Percentiles rank a stretch among this genome's conserved stretches.
phyloP scores from a whole-genome alignment of 92 coral and sea anemone genomes.

The Phymanthus crucifer region DNA sequence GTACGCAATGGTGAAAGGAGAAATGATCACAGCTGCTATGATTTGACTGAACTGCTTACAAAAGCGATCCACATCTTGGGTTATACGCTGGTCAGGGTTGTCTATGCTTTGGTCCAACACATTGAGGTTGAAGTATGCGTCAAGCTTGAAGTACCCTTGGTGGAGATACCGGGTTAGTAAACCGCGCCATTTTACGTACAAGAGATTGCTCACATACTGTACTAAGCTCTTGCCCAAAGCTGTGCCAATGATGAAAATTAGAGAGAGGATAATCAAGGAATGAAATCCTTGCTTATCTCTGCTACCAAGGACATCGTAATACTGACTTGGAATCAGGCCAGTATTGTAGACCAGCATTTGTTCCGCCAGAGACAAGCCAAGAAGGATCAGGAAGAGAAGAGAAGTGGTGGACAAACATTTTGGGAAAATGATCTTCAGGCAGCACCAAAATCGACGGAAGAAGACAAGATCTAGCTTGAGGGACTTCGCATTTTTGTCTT shows the following conservation, averaged over 20 bases:
- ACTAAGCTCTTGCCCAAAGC: conserved; percentile 76
- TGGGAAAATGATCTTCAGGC: conserved; percentile 81
- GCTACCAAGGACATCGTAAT: conserved; percentile 76
- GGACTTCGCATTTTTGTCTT: conserved; percentile 7
- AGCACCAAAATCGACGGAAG: conserved; percentile 74
- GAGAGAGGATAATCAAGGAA: conserved; percentile 59
- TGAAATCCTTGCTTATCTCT: conserved; percentile 69
- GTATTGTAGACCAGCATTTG: conserved; percentile 88
- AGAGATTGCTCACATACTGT: conserved; percentile 70
- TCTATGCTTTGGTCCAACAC: conserved; percentile 82
- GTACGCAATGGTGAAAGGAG: conserved; percentile 86
- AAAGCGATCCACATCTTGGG: conserved; percentile 92
- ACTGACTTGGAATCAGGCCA: conserved; percentile 92
- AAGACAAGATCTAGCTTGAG: conserved; percentile 80
- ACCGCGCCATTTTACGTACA: conserved; percentile 85
- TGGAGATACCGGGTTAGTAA: conserved; percentile 66
- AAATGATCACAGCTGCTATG: conserved; percentile 66
- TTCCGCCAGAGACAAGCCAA: conserved; percentile 83
- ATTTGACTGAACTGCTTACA: conserved; percentile 68
- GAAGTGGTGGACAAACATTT: conserved; percentile 66
- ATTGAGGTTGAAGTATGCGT: conserved; percentile 71
- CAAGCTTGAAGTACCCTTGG: conserved; percentile 67
- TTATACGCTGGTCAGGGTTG: conserved; percentile 90
- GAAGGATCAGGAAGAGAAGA: conserved; percentile 67
- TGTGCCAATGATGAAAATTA: conserved; percentile 57